Base-by-base conservation (phyloP, 2,113 vertebrate genomes). In the human (Homo sapiens) region DNA sequence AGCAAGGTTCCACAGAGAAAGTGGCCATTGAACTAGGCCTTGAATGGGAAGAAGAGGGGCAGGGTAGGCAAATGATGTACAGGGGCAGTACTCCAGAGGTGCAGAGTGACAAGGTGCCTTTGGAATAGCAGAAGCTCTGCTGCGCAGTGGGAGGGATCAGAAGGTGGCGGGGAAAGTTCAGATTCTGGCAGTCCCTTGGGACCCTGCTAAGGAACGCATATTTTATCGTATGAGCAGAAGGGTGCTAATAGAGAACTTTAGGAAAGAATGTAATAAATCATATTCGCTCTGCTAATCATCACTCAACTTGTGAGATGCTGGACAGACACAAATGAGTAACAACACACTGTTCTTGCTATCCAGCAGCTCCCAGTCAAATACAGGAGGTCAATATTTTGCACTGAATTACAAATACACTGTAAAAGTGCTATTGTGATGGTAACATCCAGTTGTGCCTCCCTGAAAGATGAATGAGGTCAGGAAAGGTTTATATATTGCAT, bases 381-480 rank as follows among this genome's bases (percentile, higher is more conserved):
- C 59, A 13, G 14, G 61, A 66, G 25, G n/a, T 32, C 8, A 6
- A 0, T 23, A 1, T 48, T 32, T 25, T 38, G 17, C 68, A 8
- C 25, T 68, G 20, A 13, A 16, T 13, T 76, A 12, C 20, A 23
- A 45, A 40, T 5, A 12, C 4, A 1, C 40, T 2, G 4, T 14
- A 0, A n/a, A 59, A 14, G 38, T 4, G 0, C 10, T 1, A 7
- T 6, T 9, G 76, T 3, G 66, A 20, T 20, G 57, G 61, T n/a
- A 13, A 61, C 30, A 61, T 61, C 5, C 64, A n/a, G 32, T 16
- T 27, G 30, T 2, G 23, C 11, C 45, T 52, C 12, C 30, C 22
- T 22, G 9, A 18, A 11, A 66, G 73, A 45, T 8, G 55, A 30
- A 61, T 7, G 22, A 32, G 45, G 30, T 43, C 30, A 22, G 64